A percentile compares a stretch with the other conserved stretches of the same genome.
Conservation (phyloP, 2,888 invertebrate species). For the Aquatica leii region DNA sequence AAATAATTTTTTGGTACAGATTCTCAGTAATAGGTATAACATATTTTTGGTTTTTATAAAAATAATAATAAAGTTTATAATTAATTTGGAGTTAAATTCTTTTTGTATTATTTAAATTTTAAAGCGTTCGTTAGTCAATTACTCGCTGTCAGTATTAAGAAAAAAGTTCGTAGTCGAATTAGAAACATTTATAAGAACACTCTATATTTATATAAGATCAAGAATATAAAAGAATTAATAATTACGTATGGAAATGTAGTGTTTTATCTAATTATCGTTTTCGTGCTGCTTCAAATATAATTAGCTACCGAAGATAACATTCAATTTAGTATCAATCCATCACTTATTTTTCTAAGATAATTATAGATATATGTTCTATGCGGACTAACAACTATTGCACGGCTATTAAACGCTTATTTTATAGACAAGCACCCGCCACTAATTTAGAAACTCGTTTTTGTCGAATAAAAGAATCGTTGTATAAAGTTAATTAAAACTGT, state of each 20-base stretch:
- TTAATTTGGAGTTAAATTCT: no score
- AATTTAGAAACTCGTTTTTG: not conserved
- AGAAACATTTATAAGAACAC: conserved; percentile 5
- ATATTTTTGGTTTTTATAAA: no score
- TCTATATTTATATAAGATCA: conserved; percentile 6
- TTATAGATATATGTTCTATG: conserved; percentile 8
- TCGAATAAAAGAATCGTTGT: not conserved
- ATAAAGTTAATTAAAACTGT: conserved; percentile 4
- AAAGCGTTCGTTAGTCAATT: not conserved
- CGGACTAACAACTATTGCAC: conserved; percentile 8
- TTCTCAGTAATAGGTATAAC: no score
- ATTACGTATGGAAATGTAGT: conserved; percentile 11
- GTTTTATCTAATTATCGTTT: conserved; percentile 14
- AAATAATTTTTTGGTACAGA: no score
- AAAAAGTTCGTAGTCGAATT: conserved; percentile 1
- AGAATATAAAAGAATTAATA: conserved; percentile 12
- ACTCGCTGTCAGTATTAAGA: not conserved
- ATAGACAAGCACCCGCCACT: not conserved
- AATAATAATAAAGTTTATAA: no score
- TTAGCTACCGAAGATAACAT: conserved; percentile 11
- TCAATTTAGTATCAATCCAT: conserved; percentile 14
- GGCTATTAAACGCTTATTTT: not conserved
- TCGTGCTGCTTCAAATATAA: conserved; percentile 10
- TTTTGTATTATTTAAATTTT: no score
- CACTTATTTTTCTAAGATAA: conserved; percentile 10